phyloP scores from a whole-genome alignment of 2,797 vertebrate species.

The Lates japonicus region DNA sequence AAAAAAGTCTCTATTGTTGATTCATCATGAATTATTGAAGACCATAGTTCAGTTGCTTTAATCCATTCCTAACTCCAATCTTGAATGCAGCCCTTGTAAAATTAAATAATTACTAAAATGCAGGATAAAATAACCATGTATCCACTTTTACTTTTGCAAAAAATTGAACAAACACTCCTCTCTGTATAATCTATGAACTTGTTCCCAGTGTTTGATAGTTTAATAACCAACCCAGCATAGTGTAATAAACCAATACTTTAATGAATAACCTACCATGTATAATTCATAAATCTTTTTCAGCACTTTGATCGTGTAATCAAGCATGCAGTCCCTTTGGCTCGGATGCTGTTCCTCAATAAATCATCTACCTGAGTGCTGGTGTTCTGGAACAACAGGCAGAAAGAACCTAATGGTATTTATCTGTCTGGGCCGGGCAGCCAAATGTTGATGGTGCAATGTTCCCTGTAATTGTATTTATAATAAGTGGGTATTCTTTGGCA shows the following conservation, averaged over 20 bases:
- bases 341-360: not conserved
- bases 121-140: not conserved
- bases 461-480: slow-evolving; percentile 15
- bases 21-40: slow-evolving; percentile 6
- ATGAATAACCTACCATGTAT: not conserved
- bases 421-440: not conserved
- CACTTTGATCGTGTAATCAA: slow-evolving; percentile 39
- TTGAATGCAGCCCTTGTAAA: not conserved
- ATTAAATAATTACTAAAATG: not conserved
- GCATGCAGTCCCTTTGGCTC: slow-evolving; percentile 10
- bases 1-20: not conserved
- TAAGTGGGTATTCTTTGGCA: not conserved
- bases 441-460: not conserved
- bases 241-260: slow-evolving; percentile 22
- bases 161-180: not conserved
- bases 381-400: slow-evolving; percentile 35
- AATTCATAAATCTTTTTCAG: slow-evolving; percentile 42
- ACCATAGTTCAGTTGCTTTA: not conserved
- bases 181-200: slow-evolving; percentile 26
- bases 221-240: not conserved
- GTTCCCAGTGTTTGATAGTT: slow-evolving; percentile 16
- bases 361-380: slow-evolving; percentile 35
- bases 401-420: slow-evolving; percentile 15
- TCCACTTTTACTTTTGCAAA: not conserved
- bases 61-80: not conserved